These are phyloP conservation scores for Yponomeuta malinellus DNA, from an alignment of 2,888 invertebrate genomes.

Conservation along the genomic window DNA sequence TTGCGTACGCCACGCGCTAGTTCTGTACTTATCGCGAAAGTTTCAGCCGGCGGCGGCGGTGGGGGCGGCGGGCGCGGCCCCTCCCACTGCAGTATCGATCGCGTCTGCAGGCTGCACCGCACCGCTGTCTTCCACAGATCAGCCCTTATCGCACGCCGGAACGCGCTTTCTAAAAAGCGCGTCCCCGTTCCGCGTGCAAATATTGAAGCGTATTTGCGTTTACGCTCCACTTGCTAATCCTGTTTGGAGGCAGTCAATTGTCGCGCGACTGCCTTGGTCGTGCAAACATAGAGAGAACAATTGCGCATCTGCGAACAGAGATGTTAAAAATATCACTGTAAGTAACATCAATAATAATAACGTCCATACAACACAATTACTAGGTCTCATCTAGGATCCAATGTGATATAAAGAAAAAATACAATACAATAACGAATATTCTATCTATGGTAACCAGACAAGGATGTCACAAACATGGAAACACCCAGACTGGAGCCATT, in stretches of 20 bases:
- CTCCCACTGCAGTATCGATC: conserved; percentile 69
- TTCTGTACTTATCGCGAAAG: conserved; percentile 74
- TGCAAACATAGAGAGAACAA: background rate
- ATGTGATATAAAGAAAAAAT: conserved; percentile 14
- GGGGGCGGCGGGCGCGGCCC: conserved; percentile 26
- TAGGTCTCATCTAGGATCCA: conserved; percentile 5
- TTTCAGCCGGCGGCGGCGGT: conserved; percentile 51
- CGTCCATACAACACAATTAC: too few species aligned
- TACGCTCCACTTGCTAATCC: conserved; percentile 14
- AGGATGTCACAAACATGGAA: too few species aligned
- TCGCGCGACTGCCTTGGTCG: conserved; percentile 8
- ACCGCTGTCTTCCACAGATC: conserved; percentile 74
- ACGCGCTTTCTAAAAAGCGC: conserved; percentile 40
- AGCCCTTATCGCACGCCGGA: conserved; percentile 66
- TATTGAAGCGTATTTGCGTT: conserved; percentile 17
- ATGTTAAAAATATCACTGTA: conserved; percentile 20
- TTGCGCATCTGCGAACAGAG: conserved; percentile 16
- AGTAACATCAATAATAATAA: too few species aligned
- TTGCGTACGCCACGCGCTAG: conserved; percentile 74
- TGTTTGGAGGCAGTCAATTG: conserved; percentile 15
- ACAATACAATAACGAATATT: too few species aligned
- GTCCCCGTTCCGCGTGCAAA: conserved; percentile 16
- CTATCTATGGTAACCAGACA: background rate
- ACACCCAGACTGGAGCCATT: conserved; percentile 23
- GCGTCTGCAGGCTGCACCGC: conserved; percentile 59